These are phyloP conservation scores for Erebia ligea DNA, from an alignment of 2,888 invertebrate species.

Conservation along the genomic window DNA sequence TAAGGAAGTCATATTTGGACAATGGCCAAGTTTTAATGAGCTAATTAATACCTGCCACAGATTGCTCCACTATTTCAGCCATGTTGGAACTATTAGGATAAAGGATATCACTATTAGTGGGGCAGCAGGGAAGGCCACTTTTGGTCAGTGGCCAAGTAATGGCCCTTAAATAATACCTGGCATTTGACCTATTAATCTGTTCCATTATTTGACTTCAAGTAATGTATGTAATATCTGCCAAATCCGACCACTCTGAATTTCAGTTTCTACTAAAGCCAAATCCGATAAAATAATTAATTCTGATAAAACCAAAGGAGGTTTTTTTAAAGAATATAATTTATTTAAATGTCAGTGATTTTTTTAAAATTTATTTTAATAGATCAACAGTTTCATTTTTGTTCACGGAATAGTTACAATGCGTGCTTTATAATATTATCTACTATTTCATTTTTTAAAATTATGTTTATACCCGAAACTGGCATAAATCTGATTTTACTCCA, in stretches of 20 bases:
- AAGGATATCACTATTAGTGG: constrained; percentile 5
- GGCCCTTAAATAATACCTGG: constrained; percentile 6
- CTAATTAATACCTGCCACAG: constrained; percentile 15
- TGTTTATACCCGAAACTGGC: too few species aligned
- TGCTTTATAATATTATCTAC: too few species aligned
- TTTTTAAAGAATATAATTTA: too few species aligned
- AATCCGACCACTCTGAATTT: not conserved
- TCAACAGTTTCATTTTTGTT: too few species aligned
- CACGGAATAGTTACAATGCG: too few species aligned
- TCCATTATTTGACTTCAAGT: not conserved
- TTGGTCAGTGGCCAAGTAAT: not conserved
- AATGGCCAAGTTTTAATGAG: not conserved
- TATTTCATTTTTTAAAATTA: too few species aligned
- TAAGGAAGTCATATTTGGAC: constrained; percentile 3
- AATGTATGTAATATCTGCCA: not conserved
- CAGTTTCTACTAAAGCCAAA: not conserved
- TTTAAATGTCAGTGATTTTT: too few species aligned
- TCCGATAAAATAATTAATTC: too few species aligned
- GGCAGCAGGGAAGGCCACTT: not conserved
- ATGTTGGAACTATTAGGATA: not conserved
- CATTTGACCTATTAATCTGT: not conserved
- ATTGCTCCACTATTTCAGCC: constrained; percentile 2
- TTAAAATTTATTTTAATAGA: too few species aligned
- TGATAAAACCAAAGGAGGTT: too few species aligned
- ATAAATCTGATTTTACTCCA: too few species aligned